Percentiles rank a stretch among this genome's conserved stretches.
Evolutionary conservation across 2,797 vertebrate species (phyloP).

Genomic region (Myotis planiceps): DNA sequence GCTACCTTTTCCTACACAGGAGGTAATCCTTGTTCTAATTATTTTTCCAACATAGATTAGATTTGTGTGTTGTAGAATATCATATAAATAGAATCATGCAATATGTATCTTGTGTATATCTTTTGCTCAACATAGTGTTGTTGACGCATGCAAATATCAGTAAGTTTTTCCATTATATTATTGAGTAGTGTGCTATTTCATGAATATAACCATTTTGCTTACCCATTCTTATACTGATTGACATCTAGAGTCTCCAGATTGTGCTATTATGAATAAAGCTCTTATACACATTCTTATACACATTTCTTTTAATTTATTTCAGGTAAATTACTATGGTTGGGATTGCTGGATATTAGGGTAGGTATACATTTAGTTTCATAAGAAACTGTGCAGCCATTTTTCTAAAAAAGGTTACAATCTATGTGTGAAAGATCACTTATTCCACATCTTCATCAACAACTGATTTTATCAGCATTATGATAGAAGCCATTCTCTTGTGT

Average conservation of each 20-base stretch:
- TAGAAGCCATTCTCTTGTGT: not conserved
- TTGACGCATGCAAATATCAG: not conserved
- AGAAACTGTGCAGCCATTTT: not conserved
- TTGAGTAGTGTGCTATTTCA: not conserved
- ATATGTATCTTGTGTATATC: not conserved
- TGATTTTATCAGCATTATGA: not conserved
- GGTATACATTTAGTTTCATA: not conserved
- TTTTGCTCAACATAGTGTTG: not conserved
- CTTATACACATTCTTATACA: not conserved
- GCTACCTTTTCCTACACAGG: not conserved
- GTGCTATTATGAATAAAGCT: not conserved
- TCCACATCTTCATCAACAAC: not conserved
- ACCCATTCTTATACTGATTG: not conserved
- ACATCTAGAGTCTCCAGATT: not conserved
- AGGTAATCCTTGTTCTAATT: not conserved
- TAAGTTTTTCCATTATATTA: not conserved
- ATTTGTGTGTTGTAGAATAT: not conserved
- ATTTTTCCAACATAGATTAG: not conserved
- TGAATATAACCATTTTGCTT: not conserved
- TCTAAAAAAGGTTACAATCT: not conserved
- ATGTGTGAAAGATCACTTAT: not conserved
- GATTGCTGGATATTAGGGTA: not conserved
- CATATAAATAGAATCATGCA: not conserved
- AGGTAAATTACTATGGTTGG: not conserved
- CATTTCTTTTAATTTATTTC: conserved; percentile 9